Percentiles rank a stretch among this genome's conserved stretches.
These are phyloP conservation scores for Galagoides demidoff DNA, from an alignment of 2,797 vertebrate species.

Conservation along the genomic window DNA sequence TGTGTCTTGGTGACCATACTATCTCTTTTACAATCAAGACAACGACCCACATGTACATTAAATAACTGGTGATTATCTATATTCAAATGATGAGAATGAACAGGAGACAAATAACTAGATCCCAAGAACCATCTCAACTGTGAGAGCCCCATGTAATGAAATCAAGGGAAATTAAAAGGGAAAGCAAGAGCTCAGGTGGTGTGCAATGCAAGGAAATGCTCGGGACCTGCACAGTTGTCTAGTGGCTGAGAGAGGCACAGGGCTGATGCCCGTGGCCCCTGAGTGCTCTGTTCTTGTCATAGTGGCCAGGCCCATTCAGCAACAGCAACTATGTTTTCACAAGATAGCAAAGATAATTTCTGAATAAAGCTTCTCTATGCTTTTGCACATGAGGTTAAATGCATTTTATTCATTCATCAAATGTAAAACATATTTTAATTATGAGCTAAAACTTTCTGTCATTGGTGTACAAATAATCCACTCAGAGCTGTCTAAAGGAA, in stretches of 20 bases:
- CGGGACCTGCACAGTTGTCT: not conserved
- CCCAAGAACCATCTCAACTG: not conserved
- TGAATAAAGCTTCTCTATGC: not conserved
- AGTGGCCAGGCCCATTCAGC: not conserved
- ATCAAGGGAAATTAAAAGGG: not conserved
- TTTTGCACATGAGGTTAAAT: slow-evolving; percentile 11
- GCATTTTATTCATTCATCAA: slow-evolving; percentile 24
- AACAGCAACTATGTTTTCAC: not conserved
- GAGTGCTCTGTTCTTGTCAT: not conserved
- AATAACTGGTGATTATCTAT: not conserved
- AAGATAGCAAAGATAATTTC: slow-evolving; percentile 34
- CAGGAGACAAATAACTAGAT: not conserved
- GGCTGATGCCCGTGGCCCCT: rapidly evolving
- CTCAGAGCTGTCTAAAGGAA: slow-evolving; percentile 55
- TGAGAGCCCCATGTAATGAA: not conserved
- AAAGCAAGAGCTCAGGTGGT: not conserved
- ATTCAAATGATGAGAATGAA: not conserved
- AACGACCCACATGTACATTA: not conserved
- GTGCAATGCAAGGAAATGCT: not conserved
- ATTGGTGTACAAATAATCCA: slow-evolving; percentile 24
- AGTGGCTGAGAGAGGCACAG: not conserved
- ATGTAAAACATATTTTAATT: not conserved
- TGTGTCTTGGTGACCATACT: not conserved
- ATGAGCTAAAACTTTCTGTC: slow-evolving; percentile 37
- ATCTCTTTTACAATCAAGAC: not conserved